Base-by-base conservation (phyloP, 1,140 invertebrate species). In the Caenorhabditis tropicalis region DNA sequence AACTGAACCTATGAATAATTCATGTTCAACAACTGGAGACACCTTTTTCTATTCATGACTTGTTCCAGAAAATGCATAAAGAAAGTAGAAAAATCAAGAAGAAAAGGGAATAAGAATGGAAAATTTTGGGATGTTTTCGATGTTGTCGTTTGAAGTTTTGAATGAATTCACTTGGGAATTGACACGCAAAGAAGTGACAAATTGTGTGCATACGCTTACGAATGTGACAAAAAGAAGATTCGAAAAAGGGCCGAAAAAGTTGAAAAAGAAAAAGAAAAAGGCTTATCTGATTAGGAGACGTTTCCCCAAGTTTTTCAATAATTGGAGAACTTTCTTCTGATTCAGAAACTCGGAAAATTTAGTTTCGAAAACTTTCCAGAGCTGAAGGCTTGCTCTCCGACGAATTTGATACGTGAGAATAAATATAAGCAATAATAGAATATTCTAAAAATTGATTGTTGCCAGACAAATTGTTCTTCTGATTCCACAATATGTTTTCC, bases 151-250 rank as follows among this genome's bases (percentile, higher is more conserved):
- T 74, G 36, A 74, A 74, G 65, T 74, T 74, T 24, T n/a, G 65
- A 43, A 43, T 43, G 39, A 39, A 74, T 31, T 74, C 65, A 36
- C n/a, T 74, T 31, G 65, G 65, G 65, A 74, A 33, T 74, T n/a
- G 65, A 31, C 65, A 43, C 65, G 65, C 36, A 74, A 74, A 74
- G 65, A 74, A 74, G 65, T 74, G 65, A 74, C 65, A 74, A 43
- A 43, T 74, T 43, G 65, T 43, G 36, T 39, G 36, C 65, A 74
- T 43, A 39, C 65, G 65, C 36, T 24, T 74, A 39, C 43, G 27
- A 74, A 74, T 74, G 65, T 31, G 58, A 65, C 31, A 31, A 21
- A 74, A 74, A n/a, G 33, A 46, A 9, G n/a, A 74, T 3, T 43
- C 39, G 39, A 43, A 43, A 43, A 43, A 43, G 5, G 39, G 39